Base-by-base conservation (phyloP, 2,888 invertebrate species). In the Pyrrhosoma nymphula region DNA sequence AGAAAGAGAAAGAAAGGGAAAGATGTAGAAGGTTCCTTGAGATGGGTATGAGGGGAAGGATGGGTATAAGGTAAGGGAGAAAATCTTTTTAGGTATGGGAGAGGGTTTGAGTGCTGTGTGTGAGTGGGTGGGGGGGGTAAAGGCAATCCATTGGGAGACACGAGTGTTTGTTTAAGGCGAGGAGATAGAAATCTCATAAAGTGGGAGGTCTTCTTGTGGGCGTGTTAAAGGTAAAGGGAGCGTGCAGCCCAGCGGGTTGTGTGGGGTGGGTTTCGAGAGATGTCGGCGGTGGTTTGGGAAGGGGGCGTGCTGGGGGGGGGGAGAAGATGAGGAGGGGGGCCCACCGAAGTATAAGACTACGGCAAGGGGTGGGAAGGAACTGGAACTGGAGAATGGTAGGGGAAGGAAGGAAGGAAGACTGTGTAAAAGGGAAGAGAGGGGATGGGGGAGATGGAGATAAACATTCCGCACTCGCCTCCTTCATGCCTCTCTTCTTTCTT, bases 111-210 rank as follows among this genome's bases (percentile, higher is more conserved):
- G 88, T 6, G 47, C 8, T 8, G 39, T 18, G 20, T 30, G 88
- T 30, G 88, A 3, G n/a, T 56, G 16, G 89, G 89, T 18, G 56
- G 55, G 56, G 26, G 26, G 55, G 93, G 69, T 55, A 26, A n/a
- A 69, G 93, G 55, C 39, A 93, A 93, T 69, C 69, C 91, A 91
- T 91, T 91, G 39, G 91, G 39, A 91, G 91, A 91, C 91, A 93
- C 63, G 93, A 93, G 47, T 93, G 93, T 93, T 93, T 93, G 93
- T 93, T 93, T 93, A 93, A 93, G 93, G 93, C 93, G 56, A 89
- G 89, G 56, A 56, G 93, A 93, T 93, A 69, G 26, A 69, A 69
- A 93, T 93, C 93, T 93, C 63, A 56, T 56, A 56, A 89, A 56
- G 89, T 56, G 69, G 93, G 93, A 93, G 93, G 93, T 69, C 69